Conservation (phyloP, 2,113 vertebrate species). For the Carassius auratus region DNA sequence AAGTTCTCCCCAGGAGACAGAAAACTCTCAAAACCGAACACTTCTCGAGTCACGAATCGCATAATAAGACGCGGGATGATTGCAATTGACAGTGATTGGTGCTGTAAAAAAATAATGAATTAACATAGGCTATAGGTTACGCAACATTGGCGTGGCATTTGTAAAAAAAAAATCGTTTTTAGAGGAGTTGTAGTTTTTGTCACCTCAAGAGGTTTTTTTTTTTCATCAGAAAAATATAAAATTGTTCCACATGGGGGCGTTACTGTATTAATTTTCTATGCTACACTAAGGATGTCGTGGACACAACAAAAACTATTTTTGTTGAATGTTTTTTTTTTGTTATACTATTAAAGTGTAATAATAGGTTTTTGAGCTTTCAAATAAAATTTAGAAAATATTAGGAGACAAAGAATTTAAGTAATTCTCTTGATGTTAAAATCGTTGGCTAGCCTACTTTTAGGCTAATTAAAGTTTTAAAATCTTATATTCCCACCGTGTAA, state of each 20-base stretch:
- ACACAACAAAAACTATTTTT: background rate
- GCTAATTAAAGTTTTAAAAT: background rate
- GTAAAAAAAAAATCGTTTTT: background rate
- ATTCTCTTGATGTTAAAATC: background rate
- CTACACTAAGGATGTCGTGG: background rate
- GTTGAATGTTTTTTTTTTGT: background rate
- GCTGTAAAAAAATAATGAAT: background rate
- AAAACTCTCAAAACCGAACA: background rate
- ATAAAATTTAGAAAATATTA: background rate
- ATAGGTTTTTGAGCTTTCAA: background rate
- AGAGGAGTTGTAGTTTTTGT: background rate
- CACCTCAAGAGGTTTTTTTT: background rate
- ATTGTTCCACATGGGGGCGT: slow-evolving; percentile 78
- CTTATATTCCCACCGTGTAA: background rate
- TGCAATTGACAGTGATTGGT: background rate
- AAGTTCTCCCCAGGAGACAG: slow-evolving; percentile 45
- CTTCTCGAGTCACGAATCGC: slow-evolving; percentile 48
- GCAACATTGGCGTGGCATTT: background rate
- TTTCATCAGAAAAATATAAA: slow-evolving; percentile 23
- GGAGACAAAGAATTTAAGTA: background rate
- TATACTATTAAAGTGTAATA: too few species aligned
- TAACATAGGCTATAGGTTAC: background rate
- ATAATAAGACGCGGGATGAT: slow-evolving; percentile 40
- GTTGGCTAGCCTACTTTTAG: background rate
- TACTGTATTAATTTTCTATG: slow-evolving; percentile 70